A percentile compares a stretch with the other conserved stretches of the same genome.
These are phyloP conservation scores for Patiria miniata DNA, from an alignment of 35 echinoderm and acorn worm species.

Conservation along the genomic window DNA sequence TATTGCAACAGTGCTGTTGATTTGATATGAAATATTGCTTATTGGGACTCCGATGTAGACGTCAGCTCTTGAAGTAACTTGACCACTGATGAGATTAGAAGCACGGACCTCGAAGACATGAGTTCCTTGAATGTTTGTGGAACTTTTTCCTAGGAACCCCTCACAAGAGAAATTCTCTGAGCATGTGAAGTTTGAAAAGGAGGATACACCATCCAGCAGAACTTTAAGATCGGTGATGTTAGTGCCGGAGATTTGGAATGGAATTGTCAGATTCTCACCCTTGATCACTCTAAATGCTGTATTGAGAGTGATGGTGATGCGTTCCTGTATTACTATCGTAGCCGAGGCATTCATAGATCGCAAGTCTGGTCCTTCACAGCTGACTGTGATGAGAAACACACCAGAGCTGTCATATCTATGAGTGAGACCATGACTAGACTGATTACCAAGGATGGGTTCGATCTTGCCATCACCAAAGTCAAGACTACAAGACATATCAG, in stretches of 20 bases:
- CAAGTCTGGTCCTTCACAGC: not conserved
- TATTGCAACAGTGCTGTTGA: not conserved
- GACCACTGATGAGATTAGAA: not conserved
- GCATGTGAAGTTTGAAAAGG: not conserved
- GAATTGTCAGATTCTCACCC: not conserved
- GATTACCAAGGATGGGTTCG: not conserved
- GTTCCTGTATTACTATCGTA: not conserved
- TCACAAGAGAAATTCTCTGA: not conserved
- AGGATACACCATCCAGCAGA: not conserved
- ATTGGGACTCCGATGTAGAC: slow-evolving; percentile 2
- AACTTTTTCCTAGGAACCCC: not conserved
- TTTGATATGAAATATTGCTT: not conserved
- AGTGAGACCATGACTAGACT: not conserved
- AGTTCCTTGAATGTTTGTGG: not conserved
- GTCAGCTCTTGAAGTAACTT: not conserved
- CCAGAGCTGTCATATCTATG: not conserved
- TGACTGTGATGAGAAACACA: not conserved
- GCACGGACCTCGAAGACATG: slow-evolving; percentile 6
- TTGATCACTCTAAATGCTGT: not conserved
- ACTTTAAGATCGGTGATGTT: slow-evolving; percentile 1
- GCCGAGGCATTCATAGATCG: not conserved
- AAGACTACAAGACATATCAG: not conserved
- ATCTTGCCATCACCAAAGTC: slow-evolving; percentile 1
- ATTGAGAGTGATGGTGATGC: not conserved
- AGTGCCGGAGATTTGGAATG: slow-evolving; percentile 11